Base-by-base conservation (phyloP, 2,888 invertebrate genomes). In the Agonopterix alstromeriana region DNA sequence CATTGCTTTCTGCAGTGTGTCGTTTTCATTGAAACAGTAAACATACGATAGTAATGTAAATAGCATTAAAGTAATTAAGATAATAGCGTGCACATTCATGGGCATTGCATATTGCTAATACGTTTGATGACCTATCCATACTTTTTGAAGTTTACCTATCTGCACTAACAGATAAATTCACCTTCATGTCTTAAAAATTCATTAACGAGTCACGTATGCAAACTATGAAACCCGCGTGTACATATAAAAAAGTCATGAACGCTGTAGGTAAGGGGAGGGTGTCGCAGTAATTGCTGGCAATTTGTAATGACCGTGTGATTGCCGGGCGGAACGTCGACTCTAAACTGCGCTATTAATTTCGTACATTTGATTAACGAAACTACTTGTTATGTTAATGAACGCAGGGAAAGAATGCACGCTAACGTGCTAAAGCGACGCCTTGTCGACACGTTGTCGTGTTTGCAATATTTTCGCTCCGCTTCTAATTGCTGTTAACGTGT, bases 291-390 rank as follows among this genome's bases (percentile, higher is more conserved):
- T 86, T 76, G 75, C 76, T 63, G 61, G 85, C 84, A 86, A 87
- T 87, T 87, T 87, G 85, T 86, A 85, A 85, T 83, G 78, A 77
- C 78, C 80, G 74, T 82, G 82, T 81, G 87, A 86, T 86, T 86
- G 84, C 82, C 75, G 75, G 77, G 78, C 73, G 82, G 77, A 79
- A 83, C 83, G 82, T 75, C 71, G 77, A 69, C 75, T 82, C 82
- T 86, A 87, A 87, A 84, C 86, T 84, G 75, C 74, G 78, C 87
- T 80, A 86, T 88, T 88, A 87, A 87, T 87, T 87, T 86, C 79
- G 84, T 87, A 85, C 85, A 87, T 88, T 88, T 88, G 86, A 87
- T 88, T 86, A 87, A 87, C 86, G 85, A 82, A 87, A 87, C 84
- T 86, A 85, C 85, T 86, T 86, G 85, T 87, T 88, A 87, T 87